These are phyloP conservation scores for Peromyscus melanophrys DNA, from an alignment of 2,797 vertebrate species.

Conservation along the genomic window DNA sequence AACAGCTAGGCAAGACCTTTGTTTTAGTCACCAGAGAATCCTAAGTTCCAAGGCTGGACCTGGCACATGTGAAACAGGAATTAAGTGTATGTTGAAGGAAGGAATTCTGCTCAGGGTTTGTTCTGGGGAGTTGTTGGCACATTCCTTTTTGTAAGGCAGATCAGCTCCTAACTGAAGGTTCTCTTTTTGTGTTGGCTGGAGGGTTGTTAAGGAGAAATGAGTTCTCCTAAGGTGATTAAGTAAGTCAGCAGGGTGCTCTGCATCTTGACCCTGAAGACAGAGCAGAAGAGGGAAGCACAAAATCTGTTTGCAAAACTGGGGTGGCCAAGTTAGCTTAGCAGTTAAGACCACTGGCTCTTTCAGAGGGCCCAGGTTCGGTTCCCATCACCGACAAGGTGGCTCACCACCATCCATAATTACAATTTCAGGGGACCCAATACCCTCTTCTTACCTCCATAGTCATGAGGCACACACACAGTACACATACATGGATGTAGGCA, in stretches of 20 bases:
- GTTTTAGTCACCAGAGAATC: not conserved
- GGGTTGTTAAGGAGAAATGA: not conserved
- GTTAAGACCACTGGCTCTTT: not conserved
- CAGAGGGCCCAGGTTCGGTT: not conserved
- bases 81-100: slow-evolving; percentile 33
- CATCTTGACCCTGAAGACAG: not conserved
- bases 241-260: not conserved
- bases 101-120: not conserved
- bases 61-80: not conserved
- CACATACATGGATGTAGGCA: not conserved
- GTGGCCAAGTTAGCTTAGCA: not conserved
- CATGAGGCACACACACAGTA: not conserved
- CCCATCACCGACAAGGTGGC: not conserved
- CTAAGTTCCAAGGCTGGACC: not conserved
- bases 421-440: not conserved
- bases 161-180: not conserved
- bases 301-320: not conserved
- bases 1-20: not conserved
- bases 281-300: not conserved
- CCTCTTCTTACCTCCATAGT: not conserved
- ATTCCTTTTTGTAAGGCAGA: not conserved
- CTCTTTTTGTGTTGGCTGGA: not conserved
- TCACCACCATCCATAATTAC: not conserved
- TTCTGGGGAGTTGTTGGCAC: not conserved
- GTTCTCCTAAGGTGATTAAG: not conserved